Base-by-base conservation (phyloP, 2,113 vertebrate genomes). In the Gavia stellata region DNA sequence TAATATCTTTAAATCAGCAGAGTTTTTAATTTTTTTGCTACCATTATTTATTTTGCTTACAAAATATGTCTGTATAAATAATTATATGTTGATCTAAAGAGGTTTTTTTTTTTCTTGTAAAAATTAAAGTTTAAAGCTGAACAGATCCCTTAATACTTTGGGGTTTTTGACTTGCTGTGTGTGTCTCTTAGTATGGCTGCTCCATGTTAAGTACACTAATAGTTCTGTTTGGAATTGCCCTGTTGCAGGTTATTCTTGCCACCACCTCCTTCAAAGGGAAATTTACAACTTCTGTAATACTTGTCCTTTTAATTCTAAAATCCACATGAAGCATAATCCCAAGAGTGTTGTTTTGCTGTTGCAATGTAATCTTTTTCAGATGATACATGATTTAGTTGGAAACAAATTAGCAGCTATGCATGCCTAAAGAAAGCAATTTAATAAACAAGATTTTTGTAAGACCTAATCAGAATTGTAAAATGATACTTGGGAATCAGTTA, bases 381-480 rank as follows among this genome's bases (percentile, higher is more conserved):
- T 81, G 94, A 95, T 97, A 95, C 96, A 95, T 98, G 97, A 97
- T 97, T 96, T 95, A 97, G 93, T 93, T 95, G 95, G 97, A 97
- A 98, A 97, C 96, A 98, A 97, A 98, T 98, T 97, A 97, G 97
- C 95, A 98, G 94, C 94, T 96, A 59, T 91, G 93, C 96, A 96
- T 96, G 91, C 96, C 97, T 97, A 97, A 98, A 97, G 98, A 98
- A 98, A 98, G 96, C 94, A 97, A 94, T 97, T 97, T 98, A 97
- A 97, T 97, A 98, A 98, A 96, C 94, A 97, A 88, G 95, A 93
- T 97, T 98, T 97, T 95, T 96, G 95, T 96, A 93, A 97, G 93
- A 91, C 85, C 96, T 98, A 97, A 97, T 98, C 96, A 97, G 97
- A 97, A 96, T 97, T 97, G 95, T 97, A 97, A 97, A 97, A 61